A percentile compares a stretch with the other conserved stretches of the same genome.
phyloP scores from a whole-genome alignment of 2,888 invertebrate genomes.

The Agriotes lineatus region DNA sequence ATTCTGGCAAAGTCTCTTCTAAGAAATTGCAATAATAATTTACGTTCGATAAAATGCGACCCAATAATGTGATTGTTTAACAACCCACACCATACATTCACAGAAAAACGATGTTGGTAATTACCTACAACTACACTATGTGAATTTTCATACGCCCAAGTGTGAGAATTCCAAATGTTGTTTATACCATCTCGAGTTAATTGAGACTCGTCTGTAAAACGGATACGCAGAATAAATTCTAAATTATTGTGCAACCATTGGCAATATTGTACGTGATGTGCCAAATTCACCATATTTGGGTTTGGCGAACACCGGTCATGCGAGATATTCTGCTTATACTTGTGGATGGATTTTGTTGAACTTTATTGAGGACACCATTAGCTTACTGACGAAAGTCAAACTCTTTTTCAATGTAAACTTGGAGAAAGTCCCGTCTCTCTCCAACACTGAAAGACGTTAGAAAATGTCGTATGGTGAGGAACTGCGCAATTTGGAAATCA shows the following conservation, averaged over 20 bases:
- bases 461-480: background rate
- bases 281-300: background rate
- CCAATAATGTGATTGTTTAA: background rate
- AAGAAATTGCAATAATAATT: background rate
- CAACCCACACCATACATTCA: background rate
- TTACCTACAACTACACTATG: background rate
- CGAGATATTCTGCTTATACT: no score
- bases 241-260: background rate
- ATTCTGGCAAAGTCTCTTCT: background rate
- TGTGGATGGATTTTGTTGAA: no score
- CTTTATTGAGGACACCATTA: background rate
- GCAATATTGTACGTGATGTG: background rate
- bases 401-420: background rate
- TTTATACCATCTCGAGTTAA: slow-evolving; percentile 1
- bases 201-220: background rate
- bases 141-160: slow-evolving; percentile 4
- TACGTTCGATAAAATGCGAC: background rate
- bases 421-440: background rate
- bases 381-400: background rate
- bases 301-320: no score
- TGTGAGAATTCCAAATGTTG: background rate
- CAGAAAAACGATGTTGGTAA: slow-evolving; percentile 9
- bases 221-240: background rate
- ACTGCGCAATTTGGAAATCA: background rate
- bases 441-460: background rate